Evolutionary conservation across 2,888 invertebrate species (phyloP), one percentile per base, ranked within the genome.

Genomic region (Melolontha melolontha): DNA sequence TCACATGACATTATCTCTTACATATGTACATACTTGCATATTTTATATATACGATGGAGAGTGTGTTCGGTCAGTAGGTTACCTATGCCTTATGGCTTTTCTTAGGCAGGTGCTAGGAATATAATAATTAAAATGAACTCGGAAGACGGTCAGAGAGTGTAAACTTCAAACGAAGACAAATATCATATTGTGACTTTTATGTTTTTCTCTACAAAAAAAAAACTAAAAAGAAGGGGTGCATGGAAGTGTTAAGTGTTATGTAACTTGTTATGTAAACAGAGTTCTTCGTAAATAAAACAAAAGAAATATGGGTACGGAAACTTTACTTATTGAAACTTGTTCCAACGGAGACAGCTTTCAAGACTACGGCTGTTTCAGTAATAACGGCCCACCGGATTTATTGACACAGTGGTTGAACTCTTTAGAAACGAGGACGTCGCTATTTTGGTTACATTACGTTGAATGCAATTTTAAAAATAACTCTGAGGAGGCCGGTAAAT

Each of bases 371-470:
- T n/a, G 65, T 34, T 14, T 54, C 12, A 65, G 16, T 47, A 22
- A 22, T 41, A 59, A 44, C 40, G 64, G 52, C 22, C 66, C 74
- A 8, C 72, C 75, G n/a, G 73, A 77, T 52, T 55, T 81, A 42
- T 66, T 82, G 51, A 78, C 79, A 44, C 78, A 82, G 51, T 83
- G 83, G 83, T 73, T 83, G 66, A 78, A 78, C 68, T 81, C 82
- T 5, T 66, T 83, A 68, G 82, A 83, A 70, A 77, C 78, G 47
- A 75, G 79, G 14, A 82, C 82, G 5, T 81, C 81, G 39, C 64
- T 81, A 34, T 81, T 81, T 71, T 82, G 82, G 82, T 69, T 82
- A 62, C 80, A 79, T 65, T 82, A 81, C 69, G 67, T 79, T 41
- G 79, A 79, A 66, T 77, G 77, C 64, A 77, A 76, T 44, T 68